Evolutionary conservation across 2,797 vertebrate genomes (phyloP), one percentile per base, ranked within the genome.

Genomic region (Sorex maritimensis): DNA sequence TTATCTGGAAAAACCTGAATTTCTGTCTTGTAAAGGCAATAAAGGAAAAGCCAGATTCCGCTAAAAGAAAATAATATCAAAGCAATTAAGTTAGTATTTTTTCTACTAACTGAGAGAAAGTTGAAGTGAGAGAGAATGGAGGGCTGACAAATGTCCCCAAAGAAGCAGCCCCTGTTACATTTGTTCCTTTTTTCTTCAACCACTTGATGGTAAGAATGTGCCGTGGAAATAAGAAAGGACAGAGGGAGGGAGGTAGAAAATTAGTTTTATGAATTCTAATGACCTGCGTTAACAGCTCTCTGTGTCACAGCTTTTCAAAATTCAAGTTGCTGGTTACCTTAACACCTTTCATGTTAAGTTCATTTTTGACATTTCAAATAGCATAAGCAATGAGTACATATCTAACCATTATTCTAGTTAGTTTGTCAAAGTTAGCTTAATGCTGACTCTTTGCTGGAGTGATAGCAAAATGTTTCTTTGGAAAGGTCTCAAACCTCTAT

Each of bases 401-500:
- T 52, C 72, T 88, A 83, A 52, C 96, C 95, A 95, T 97, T 97
- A 97, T 95, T 86, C 79, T 97, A 69, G 92, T 93, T 96, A 94
- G 72, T 87, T 92, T 97, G 95, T 98, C 97, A 97, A 96, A 97
- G 91, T 97, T 96, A 85, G 88, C 81, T 95, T 92, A 96, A 95
- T 95, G 90, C 95, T 98, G 95, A 96, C 96, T 98, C 96, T 98
- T 96, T 97, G 96, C 95, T 96, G 28, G 96, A 95, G 82, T 83
- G 78, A 95, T 97, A 97, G 96, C 96, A 97, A 97, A 98, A 97
- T 92, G 94, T 96, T 97, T 97, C 93, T 96, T 97, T 94, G 94
- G 94, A 96, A 97, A 98, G 96, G 95, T 97, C 95, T 97, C 95
- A 96, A 95, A 96, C 96, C 95, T 98, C 96, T 97, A 75, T 97